Evolutionary conservation across 2,888 invertebrate species (phyloP), one percentile per base, ranked within the genome.

Genomic region (Heliconius charithonia): DNA sequence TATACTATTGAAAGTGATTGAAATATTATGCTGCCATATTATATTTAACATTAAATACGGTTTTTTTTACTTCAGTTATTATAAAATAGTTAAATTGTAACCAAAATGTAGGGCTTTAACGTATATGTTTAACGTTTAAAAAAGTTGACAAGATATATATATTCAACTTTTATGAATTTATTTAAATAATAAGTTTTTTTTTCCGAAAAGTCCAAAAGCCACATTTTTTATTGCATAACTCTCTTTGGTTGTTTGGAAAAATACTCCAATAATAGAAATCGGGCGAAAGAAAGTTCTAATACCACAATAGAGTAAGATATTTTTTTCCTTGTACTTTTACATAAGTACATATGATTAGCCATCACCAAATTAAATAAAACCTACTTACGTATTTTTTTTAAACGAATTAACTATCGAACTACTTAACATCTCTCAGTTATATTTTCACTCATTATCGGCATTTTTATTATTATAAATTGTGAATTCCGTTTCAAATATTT

Each of bases 1-100:
- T 69, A 69, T 69, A 45, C 41, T 69, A 69, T 69, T 69, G 69
- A 69, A 69, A 69, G 69, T 69, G 69, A 69, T 45, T 25, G 37
- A 13, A 41, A n/a, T 41, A 67, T n/a, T 37, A 32, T 67, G 51
- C 51, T 12, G 29, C 29, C 7, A 29, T 6, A 32, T 32, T 32
- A 9, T 32, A 37, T 37, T 37, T 37, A 37, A 37, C 32, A 66
- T 22, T 32, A 32, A 66, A 32, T n/a, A 29, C 27, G n/a, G 6
- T 27, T 63, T 37, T 67, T 32, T 66, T 67, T 10, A n/a, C 29
- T 13, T 65, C 7, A 29, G 29, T 29, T 19, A 65, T 65, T 19
- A 2, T 65, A 19, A 29, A 32, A 65, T 19, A 12, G 19, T 6
- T 56, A 22, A 13, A 62, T 62, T 62, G 13, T 19, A 19, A 51